Evolutionary conservation across 2,113 vertebrate species (phyloP), one percentile per base, ranked within the genome.

Genomic region (Ictalurus punctatus): DNA sequence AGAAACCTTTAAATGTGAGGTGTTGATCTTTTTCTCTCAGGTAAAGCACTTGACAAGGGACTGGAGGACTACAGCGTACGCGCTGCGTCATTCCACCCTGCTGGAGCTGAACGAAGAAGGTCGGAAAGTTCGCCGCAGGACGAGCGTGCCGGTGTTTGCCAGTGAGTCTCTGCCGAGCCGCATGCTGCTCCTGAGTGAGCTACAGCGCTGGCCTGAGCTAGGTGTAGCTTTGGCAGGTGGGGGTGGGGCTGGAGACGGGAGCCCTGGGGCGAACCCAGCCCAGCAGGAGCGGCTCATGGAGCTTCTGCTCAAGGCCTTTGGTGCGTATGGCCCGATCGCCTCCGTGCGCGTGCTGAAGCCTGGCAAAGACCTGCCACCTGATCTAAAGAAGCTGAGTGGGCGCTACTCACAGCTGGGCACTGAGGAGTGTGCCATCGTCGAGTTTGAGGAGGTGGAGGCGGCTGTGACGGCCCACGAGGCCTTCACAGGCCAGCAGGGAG

Each of bases 31-130:
- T 37, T 79, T 93, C 56, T 65, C 87, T 65, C 91, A 99, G 98
- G 98, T 99, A 44, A 99, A 99, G 90, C 98, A 99, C 88, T 95
- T 99, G 79, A 99, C 98, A 0, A 96, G 96, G 27, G 98, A 99
- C 95, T 99, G 98, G 98, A 97, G 98, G 90, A 98, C 97, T 67
- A 99, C 98, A 0, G 97, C 98, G 0, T 96, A 97, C 0, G 98
- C 98, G 54, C 93, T 99, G 92, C 97, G 95, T 92, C 96, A 97
- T 92, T 99, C 98, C 0, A 92, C 94, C 84, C 92, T 93, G 10
- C 96, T 99, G 0, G 97, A 99, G 94, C 94, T 99, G 92, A 98
- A 97, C 0, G 74, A 76, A 27, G 97, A 99, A 83, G 96, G 96
- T 2, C 96, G 97, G 4, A 99, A 99, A 90, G 98, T 99, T 89